phyloP scores from a whole-genome alignment of 2,888 invertebrate genomes.

The Tortricodes alternella region DNA sequence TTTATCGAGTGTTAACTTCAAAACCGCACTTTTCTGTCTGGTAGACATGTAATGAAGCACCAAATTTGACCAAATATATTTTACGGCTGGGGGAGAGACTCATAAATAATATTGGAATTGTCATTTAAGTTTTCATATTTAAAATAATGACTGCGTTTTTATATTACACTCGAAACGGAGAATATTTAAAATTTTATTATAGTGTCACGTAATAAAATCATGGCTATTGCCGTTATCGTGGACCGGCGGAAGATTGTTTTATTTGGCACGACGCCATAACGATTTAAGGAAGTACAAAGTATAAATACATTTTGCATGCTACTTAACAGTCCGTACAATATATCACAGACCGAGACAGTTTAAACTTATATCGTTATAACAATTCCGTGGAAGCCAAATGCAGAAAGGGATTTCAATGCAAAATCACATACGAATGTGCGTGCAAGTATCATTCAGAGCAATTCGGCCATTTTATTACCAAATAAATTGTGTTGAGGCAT shows the following conservation, averaged over 20 bases:
- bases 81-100: not conserved
- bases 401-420: constrained; percentile 36
- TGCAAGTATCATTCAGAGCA: not conserved
- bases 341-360: constrained; percentile 63
- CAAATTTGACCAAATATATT: not conserved
- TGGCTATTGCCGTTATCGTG: constrained; percentile 65
- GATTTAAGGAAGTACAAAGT: constrained; percentile 77
- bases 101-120: constrained; percentile 10
- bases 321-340: constrained; percentile 74
- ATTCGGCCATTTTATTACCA: constrained; percentile 8
- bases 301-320: constrained; percentile 81
- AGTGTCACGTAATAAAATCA: constrained; percentile 70
- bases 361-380: constrained; percentile 49
- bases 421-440: constrained; percentile 15
- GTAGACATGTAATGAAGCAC: not conserved
- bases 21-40: not conserved
- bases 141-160: constrained; percentile 33
- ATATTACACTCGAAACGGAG: constrained; percentile 45
- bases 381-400: constrained; percentile 40
- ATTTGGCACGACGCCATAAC: constrained; percentile 78
- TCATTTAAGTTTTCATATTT: constrained; percentile 31
- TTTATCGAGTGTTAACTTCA: not conserved
- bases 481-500: not conserved
- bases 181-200: constrained; percentile 63
- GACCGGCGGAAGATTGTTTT: constrained; percentile 76